Percentiles rank a stretch among this genome's conserved stretches.
Evolutionary conservation across 2,888 invertebrate species (phyloP).

Genomic region (Hemaris fuciformis): DNA sequence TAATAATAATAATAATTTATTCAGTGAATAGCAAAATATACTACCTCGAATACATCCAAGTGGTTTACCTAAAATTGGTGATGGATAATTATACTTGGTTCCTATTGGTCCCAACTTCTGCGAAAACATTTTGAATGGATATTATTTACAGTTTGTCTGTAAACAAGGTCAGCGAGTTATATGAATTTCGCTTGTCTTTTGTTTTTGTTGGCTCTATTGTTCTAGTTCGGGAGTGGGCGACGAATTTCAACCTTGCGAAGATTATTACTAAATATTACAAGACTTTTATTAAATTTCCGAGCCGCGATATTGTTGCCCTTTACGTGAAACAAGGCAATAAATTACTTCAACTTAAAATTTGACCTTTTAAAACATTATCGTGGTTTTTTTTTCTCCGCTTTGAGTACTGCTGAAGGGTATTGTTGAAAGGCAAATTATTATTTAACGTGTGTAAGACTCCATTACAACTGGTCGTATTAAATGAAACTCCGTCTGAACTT

Average conservation of each 20-base stretch:
- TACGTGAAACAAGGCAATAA: not conserved
- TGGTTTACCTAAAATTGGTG: constrained; percentile 32
- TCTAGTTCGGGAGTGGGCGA: not conserved
- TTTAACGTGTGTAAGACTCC: too few relatives aligned
- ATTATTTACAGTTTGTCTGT: not conserved
- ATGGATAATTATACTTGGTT: constrained; percentile 38
- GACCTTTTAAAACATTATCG: not conserved
- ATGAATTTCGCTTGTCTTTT: constrained; percentile 1
- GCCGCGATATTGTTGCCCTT: not conserved
- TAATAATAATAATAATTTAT: too few relatives aligned
- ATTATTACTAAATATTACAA: not conserved
- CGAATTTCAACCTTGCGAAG: not conserved
- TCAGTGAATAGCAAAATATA: not conserved
- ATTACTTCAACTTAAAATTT: too few relatives aligned
- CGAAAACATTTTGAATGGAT: constrained; percentile 18
- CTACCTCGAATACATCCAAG: not conserved
- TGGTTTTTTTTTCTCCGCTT: not conserved
- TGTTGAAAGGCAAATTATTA: too few relatives aligned
- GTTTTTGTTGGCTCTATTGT: not conserved
- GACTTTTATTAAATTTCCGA: not conserved
- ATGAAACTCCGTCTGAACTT: too few relatives aligned
- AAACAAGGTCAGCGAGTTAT: not conserved
- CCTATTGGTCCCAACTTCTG: constrained; percentile 18
- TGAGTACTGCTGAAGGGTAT: too few relatives aligned
- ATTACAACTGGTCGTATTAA: too few relatives aligned